A percentile compares a stretch with the other conserved stretches of the same genome.
Evolutionary conservation across 2,797 vertebrate species (phyloP).

Genomic region (Muraenolepis orangiensis): DNA sequence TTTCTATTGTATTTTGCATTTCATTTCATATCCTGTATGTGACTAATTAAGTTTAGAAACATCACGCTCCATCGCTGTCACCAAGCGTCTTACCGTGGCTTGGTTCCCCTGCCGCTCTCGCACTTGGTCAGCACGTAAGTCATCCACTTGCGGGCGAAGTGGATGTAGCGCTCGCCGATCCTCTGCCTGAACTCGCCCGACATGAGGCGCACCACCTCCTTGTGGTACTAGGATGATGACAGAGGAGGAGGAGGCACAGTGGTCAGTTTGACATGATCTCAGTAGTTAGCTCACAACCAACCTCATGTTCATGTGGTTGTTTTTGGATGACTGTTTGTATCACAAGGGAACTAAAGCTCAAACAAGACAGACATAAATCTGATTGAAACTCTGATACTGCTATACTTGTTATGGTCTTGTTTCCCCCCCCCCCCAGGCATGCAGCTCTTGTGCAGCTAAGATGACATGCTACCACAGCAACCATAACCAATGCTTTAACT

Average conservation of each 20-base stretch:
- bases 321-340: no score
- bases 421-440: background rate
- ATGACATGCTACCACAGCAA: no score
- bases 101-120: slow-evolving; percentile 96
- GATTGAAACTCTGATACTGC: background rate
- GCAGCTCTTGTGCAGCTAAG: no score
- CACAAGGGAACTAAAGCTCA: background rate
- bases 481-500: no score
- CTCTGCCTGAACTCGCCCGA: slow-evolving; percentile 95
- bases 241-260: background rate
- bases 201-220: slow-evolving; percentile 98
- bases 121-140: slow-evolving; percentile 97
- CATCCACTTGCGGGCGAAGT: slow-evolving; percentile 98
- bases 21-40: no score
- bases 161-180: slow-evolving; percentile 95
- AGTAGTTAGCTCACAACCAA: background rate
- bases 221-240: slow-evolving; percentile 85
- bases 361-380: background rate
- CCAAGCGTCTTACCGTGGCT: slow-evolving; percentile 82
- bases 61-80: background rate
- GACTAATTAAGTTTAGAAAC: no score
- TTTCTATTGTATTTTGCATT: no score
- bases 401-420: background rate
- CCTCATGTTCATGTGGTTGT: no score
- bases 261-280: background rate